A percentile compares a stretch with the other conserved stretches of the same genome.
Conservation (phyloP, 1,140 invertebrate species). For the Drosophila sproati region DNA sequence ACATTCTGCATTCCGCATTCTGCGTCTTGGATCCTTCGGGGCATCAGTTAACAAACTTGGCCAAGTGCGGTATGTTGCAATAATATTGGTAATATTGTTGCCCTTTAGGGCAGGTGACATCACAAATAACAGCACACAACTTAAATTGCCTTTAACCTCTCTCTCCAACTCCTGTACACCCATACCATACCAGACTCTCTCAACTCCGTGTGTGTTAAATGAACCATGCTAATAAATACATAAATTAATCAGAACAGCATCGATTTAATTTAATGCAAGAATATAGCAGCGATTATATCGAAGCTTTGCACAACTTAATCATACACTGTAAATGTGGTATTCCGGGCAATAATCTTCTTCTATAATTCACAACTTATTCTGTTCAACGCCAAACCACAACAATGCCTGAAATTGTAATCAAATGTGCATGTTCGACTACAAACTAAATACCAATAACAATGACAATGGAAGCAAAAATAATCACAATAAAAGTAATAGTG, state of each 20-base stretch:
- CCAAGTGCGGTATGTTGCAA: too few relatives aligned
- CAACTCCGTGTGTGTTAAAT: too few relatives aligned
- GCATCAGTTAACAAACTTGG: too few relatives aligned
- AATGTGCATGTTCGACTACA: background rate
- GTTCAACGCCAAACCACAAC: background rate
- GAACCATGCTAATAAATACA: conserved; percentile 34
- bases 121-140: too few relatives aligned
- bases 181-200: too few relatives aligned
- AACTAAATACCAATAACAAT: conserved; percentile 5
- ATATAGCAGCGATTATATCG: conserved; percentile 12
- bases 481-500: conserved; percentile 17
- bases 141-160: background rate
- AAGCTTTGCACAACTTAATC: background rate
- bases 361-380: too few relatives aligned
- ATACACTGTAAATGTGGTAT: too few relatives aligned
- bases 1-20: too few relatives aligned
- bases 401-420: background rate
- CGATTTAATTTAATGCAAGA: conserved; percentile 62
- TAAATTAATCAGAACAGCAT: conserved; percentile 44
- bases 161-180: background rate
- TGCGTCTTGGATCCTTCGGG: too few relatives aligned
- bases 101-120: too few relatives aligned
- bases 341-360: too few relatives aligned
- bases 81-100: too few relatives aligned
- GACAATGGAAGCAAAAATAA: conserved; percentile 5